A percentile compares a stretch with the other conserved stretches of the same genome.
Conservation (phyloP, 2,797 vertebrate genomes). For the Characodon lateralis region DNA sequence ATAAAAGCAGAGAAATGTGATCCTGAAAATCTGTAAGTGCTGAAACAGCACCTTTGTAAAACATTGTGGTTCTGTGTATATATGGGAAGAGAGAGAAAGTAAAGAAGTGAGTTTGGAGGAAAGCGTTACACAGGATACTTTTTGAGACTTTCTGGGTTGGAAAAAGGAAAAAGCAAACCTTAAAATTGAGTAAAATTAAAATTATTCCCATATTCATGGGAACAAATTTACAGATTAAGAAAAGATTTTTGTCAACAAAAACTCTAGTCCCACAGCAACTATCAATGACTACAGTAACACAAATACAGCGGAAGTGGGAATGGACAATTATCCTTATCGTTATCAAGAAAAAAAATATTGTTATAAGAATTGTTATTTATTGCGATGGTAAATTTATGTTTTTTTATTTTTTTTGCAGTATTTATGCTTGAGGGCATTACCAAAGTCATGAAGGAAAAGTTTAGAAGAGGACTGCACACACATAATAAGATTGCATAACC, state of each 20-base stretch:
- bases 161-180: neutral
- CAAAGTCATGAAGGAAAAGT: neutral
- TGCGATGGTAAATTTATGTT: neutral
- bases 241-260: neutral
- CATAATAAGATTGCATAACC: no score
- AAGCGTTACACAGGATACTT: no score
- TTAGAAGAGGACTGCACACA: neutral
- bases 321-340: neutral
- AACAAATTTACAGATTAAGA: neutral
- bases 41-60: conserved; percentile 4
- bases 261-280: neutral
- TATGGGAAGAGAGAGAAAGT: conserved; percentile 11
- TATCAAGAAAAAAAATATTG: neutral
- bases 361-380: neutral
- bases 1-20: neutral
- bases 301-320: neutral
- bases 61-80: neutral
- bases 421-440: no score
- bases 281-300: neutral
- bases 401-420: no score
- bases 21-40: neutral
- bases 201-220: no score
- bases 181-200: neutral
- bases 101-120: neutral
- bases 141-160: no score